A percentile compares a stretch with the other conserved stretches of the same genome.
phyloP scores from a whole-genome alignment of 2,797 vertebrate species.

The Macropus fuliginosus region DNA sequence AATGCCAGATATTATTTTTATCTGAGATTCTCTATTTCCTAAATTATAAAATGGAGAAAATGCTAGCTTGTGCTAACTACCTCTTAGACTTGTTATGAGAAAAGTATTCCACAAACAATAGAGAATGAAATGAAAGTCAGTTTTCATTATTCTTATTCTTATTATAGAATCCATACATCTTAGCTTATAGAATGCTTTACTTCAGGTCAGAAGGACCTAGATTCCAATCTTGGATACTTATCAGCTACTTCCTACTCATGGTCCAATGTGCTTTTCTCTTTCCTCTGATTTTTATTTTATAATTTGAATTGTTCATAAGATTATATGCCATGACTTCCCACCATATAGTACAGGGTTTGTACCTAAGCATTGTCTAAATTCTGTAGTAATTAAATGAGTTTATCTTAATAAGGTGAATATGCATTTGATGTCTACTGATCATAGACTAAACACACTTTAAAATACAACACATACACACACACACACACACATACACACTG shows the following conservation, averaged over 20 bases:
- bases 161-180: neutral
- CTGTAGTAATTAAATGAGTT: conserved; percentile 85
- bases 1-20: neutral
- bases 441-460: conserved; percentile 91
- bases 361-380: conserved; percentile 89
- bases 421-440: conserved; percentile 95
- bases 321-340: conserved; percentile 91
- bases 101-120: neutral
- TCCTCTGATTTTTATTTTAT: conserved; percentile 81
- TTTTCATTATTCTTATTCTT: neutral
- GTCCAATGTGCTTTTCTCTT: conserved; percentile 71
- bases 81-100: neutral
- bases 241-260: conserved; percentile 59
- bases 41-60: neutral
- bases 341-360: conserved; percentile 91
- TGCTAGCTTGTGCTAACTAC: neutral
- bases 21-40: neutral
- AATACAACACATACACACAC: neutral
- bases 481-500: neutral
- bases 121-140: neutral
- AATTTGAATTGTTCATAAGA: conserved; percentile 88
- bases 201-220: neutral
- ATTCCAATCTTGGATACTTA: neutral
- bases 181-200: neutral
- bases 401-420: conserved; percentile 92